These are phyloP conservation scores for Heliconius sara DNA, from an alignment of 2,888 invertebrate genomes.

Conservation along the genomic window DNA sequence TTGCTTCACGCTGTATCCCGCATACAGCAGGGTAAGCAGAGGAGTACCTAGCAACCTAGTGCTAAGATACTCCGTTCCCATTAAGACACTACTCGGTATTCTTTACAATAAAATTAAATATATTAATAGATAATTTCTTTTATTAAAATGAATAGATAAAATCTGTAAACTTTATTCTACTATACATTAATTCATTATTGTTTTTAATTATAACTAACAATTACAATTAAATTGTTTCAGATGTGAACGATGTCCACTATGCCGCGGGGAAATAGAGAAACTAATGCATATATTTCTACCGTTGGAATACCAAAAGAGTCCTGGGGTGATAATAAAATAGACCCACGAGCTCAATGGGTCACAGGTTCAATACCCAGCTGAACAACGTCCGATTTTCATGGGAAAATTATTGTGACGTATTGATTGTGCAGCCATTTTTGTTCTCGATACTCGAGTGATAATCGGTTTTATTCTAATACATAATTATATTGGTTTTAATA, in stretches of 20 bases:
- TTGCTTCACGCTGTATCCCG: too few relatives aligned
- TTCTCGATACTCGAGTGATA: neutral
- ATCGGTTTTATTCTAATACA: conserved; percentile 4
- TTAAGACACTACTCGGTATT: too few relatives aligned
- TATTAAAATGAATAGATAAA: too few relatives aligned
- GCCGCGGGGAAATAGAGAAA: conserved; percentile 88
- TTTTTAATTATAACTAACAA: neutral
- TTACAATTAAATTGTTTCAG: conserved; percentile 66
- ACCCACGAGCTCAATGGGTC: conserved; percentile 44
- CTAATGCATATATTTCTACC: conserved; percentile 89
- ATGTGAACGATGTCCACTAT: conserved; percentile 90
- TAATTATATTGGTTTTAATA: neutral
- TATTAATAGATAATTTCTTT: too few relatives aligned
- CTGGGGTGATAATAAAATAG: conserved; percentile 72
- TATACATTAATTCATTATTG: neutral
- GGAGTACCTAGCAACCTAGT: too few relatives aligned
- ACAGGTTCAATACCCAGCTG: conserved; percentile 26
- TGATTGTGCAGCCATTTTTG: conserved; percentile 18
- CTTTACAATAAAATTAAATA: too few relatives aligned
- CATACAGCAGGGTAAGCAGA: too few relatives aligned
- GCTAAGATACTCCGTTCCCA: too few relatives aligned
- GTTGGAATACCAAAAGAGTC: conserved; percentile 78
- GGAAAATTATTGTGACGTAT: conserved; percentile 45
- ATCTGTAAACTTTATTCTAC: too few relatives aligned
- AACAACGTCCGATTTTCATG: conserved; percentile 45